These are phyloP conservation scores for Eupeodes corollae DNA, from an alignment of 1,140 invertebrate species.

Conservation along the genomic window DNA sequence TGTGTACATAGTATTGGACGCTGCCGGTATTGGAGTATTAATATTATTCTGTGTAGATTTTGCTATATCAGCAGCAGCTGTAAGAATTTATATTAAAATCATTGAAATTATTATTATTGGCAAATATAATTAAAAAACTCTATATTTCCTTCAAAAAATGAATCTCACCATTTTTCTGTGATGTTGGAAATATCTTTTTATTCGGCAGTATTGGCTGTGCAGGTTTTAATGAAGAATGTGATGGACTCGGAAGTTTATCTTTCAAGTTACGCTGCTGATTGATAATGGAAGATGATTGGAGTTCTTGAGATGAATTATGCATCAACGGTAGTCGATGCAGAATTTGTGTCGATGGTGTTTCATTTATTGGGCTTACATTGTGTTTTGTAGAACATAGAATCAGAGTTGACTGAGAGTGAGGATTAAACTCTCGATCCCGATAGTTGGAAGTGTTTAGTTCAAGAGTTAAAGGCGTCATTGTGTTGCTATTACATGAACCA, in stretches of 20 bases:
- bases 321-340: too few relatives aligned
- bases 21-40: not conserved
- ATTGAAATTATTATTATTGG: too few relatives aligned
- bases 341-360: too few relatives aligned
- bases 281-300: too few relatives aligned
- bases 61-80: not conserved
- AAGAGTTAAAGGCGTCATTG: conserved; percentile 44
- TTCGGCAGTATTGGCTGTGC: too few relatives aligned
- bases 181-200: too few relatives aligned
- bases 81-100: too few relatives aligned
- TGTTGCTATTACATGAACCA: conserved; percentile 57
- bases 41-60: not conserved
- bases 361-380: conserved; percentile 5
- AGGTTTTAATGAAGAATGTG: too few relatives aligned
- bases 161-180: too few relatives aligned
- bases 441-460: conserved; percentile 34
- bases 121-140: too few relatives aligned
- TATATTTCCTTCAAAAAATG: too few relatives aligned
- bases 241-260: conserved; percentile 1
- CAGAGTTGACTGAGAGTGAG: not conserved
- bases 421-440: not conserved
- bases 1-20: conserved; percentile 51
- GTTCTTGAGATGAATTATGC: too few relatives aligned
- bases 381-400: not conserved
- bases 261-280: not conserved